Base-by-base conservation (phyloP, 2,797 vertebrate genomes). In the Esox masquinongy region DNA sequence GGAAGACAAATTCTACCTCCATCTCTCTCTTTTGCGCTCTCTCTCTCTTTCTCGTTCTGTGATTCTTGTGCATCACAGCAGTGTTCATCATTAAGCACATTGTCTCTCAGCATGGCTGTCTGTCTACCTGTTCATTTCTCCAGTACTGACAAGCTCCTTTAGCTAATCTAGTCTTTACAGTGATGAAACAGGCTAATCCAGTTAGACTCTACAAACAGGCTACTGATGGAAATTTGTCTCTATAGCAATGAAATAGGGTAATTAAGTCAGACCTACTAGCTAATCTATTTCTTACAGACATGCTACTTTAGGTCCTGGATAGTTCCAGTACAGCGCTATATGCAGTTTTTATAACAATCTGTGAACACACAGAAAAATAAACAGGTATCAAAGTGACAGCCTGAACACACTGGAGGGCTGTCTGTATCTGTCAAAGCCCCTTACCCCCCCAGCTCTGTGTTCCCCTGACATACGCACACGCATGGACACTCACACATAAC, bases 1-100 rank as follows among this genome's bases (percentile, higher is more conserved):
- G 63, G 75, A 81, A 77, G 75, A 83, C 89, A 91, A 85, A 90
- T 86, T 90, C 87, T 90, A 78, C 77, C 77, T 73, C 51, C 83
- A 92, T 90, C 34, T 73, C 68, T 39, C 31, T 17, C 70, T 7
- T 9, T 50, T 47, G 24, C 59, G 64, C 77, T 83, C 83, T 78
- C 74, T 77, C 61, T 72, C 64, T 61, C 68, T 71, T 80, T 73
- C 59, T 63, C 22, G 14, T 14, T 34, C 2, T 66, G 6, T 66
- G 15, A 1, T 19, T 66, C 29, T 66, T 19, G 63, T 36, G 15
- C 63, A 34, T 29, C 17, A 63, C 68, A 26, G 49, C 49, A 16
- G 43, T 26, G 66, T 53, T 76, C 82, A 87, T 77, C 47, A 83
- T 84, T 83, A n/a, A 39, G 22, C 56, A 61, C n/a, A 61, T 61